phyloP scores from a whole-genome alignment of 2,797 vertebrate genomes.

The Echeneis naucrates region DNA sequence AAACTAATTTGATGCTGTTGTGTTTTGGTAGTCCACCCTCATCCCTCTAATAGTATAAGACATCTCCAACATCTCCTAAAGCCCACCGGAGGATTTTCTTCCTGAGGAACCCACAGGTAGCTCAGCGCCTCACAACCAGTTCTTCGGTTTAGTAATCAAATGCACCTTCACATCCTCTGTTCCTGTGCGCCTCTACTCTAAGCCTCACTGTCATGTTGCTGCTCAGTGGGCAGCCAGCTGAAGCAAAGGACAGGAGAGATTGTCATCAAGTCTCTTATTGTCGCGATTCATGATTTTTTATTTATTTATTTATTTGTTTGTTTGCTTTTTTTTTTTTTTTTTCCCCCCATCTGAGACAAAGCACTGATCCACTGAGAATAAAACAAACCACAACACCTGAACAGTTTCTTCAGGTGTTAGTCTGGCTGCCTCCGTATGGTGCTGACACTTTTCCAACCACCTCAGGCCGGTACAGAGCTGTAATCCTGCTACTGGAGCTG shows the following conservation, averaged over 20 bases:
- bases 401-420: slow-evolving; percentile 60
- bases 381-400: slow-evolving; percentile 59
- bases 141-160: slow-evolving; percentile 62
- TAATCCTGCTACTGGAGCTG: slow-evolving; percentile 55
- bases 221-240: slow-evolving; percentile 58
- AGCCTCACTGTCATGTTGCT: slow-evolving; percentile 39
- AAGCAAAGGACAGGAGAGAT: slow-evolving; percentile 60
- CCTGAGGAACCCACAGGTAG: slow-evolving; percentile 46
- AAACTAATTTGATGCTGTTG: slow-evolving; percentile 41
- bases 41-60: slow-evolving; percentile 54
- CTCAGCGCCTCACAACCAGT: slow-evolving; percentile 50
- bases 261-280: slow-evolving; percentile 57
- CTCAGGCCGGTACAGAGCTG: slow-evolving; percentile 56
- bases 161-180: slow-evolving; percentile 55
- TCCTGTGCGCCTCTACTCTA: slow-evolving; percentile 40
- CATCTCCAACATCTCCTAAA: slow-evolving; percentile 65
- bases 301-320: too few relatives aligned
- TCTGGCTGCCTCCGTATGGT: slow-evolving; percentile 66
- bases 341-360: slow-evolving; percentile 58
- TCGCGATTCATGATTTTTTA: slow-evolving; percentile 30
- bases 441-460: slow-evolving; percentile 64
- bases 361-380: slow-evolving; percentile 54
- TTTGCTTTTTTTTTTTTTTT: too few relatives aligned
- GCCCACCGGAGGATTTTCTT: slow-evolving; percentile 54
- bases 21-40: slow-evolving; percentile 60